phyloP scores from a whole-genome alignment of 2,797 vertebrate species.

The Chanos chanos region DNA sequence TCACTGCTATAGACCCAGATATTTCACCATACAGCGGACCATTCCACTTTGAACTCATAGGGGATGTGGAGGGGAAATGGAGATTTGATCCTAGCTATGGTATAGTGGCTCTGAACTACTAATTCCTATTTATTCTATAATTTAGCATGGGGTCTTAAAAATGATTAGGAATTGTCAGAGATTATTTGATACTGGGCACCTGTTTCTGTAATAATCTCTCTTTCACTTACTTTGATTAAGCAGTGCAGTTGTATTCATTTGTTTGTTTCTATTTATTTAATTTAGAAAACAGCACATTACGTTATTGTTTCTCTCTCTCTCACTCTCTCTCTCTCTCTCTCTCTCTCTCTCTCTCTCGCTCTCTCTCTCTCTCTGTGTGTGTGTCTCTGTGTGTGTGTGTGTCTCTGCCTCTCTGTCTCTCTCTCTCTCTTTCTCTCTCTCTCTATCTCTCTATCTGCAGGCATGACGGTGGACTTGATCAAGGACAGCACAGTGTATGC shows the following conservation, averaged over 20 bases:
- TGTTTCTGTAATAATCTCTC: too few relatives aligned
- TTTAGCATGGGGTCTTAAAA: background rate
- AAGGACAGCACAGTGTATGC: slow-evolving; percentile 46
- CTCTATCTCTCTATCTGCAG: slow-evolving; percentile 40
- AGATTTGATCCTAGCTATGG: slow-evolving; percentile 55
- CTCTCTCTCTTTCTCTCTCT: background rate
- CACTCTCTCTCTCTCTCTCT: background rate
- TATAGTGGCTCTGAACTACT: slow-evolving; percentile 29
- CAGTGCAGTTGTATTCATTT: too few relatives aligned
- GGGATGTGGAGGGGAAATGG: slow-evolving; percentile 57
- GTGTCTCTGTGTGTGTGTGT: background rate
- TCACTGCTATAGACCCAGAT: slow-evolving; percentile 50
- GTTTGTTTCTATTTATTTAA: background rate
- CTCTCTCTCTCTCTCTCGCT: background rate
- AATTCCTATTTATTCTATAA: background rate
- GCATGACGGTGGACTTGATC: slow-evolving; percentile 52
- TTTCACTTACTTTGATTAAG: too few relatives aligned
- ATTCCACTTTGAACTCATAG: slow-evolving; percentile 59
- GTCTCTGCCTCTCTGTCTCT: background rate
- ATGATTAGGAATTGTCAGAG: background rate
- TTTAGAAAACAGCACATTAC: background rate
- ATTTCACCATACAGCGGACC: slow-evolving; percentile 58
- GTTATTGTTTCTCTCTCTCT: background rate
- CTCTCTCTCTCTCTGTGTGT: background rate
- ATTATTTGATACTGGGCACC: too few relatives aligned